Conservation (phyloP, 2,888 invertebrate species). For the Tiliacea citrago region DNA sequence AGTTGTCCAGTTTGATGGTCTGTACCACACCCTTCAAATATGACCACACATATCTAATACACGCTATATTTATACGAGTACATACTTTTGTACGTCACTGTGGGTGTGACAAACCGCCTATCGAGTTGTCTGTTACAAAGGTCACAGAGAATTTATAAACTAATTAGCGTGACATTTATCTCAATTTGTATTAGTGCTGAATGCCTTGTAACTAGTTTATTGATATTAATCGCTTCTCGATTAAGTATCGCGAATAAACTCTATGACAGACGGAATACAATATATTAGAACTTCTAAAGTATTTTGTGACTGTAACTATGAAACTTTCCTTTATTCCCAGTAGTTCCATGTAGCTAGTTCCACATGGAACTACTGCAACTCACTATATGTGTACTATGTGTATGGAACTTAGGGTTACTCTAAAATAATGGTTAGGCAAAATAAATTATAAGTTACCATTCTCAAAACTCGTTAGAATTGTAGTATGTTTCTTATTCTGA, state of each 20-base stretch:
- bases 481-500: neutral
- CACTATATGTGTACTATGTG: too few species aligned
- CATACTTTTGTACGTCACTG: neutral
- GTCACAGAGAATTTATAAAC: neutral
- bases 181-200: conserved; percentile 10
- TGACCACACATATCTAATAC: too few species aligned
- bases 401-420: too few species aligned
- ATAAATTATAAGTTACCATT: neutral
- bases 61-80: too few species aligned
- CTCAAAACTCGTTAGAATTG: neutral
- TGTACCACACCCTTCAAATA: too few species aligned
- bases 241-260: neutral
- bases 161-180: conserved; percentile 23
- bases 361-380: too few species aligned
- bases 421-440: neutral
- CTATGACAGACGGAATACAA: conserved; percentile 13
- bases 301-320: conserved; percentile 10
- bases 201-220: conserved; percentile 37
- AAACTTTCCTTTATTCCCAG: too few species aligned
- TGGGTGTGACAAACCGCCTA: neutral
- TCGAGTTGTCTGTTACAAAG: neutral
- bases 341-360: too few species aligned
- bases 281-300: conserved; percentile 1
- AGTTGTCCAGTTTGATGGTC: too few species aligned
- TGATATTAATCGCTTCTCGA: conserved; percentile 36